phyloP scores from a whole-genome alignment of 2,888 invertebrate species.

The Troilus luridus region DNA sequence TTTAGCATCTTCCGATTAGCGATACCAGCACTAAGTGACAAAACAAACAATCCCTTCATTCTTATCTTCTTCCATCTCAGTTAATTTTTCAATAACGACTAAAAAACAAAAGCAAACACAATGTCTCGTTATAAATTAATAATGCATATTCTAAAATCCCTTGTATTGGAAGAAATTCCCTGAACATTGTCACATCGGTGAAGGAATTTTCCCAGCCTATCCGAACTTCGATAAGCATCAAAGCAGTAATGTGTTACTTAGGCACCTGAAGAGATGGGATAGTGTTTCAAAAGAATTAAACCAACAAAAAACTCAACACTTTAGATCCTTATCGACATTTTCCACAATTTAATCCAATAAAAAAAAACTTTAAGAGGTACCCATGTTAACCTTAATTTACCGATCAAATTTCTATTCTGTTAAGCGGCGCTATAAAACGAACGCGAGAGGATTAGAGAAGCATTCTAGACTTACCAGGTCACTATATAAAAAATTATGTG shows the following conservation, averaged over 20 bases:
- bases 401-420: background rate
- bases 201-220: slow-evolving; percentile 17
- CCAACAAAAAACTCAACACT: background rate
- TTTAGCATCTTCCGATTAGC: no score
- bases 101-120: no score
- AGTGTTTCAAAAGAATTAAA: slow-evolving; percentile 17
- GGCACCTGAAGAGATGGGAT: slow-evolving; percentile 6
- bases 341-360: background rate
- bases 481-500: no score
- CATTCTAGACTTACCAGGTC: no score
- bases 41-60: no score
- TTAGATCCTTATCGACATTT: background rate
- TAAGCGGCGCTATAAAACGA: background rate
- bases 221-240: background rate
- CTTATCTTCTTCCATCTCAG: background rate
- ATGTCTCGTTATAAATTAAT: background rate
- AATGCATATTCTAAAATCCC: background rate
- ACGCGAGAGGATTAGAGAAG: background rate
- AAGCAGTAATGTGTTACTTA: background rate
- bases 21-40: no score
- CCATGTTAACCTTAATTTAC: background rate
- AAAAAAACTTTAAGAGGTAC: slow-evolving; percentile 4
- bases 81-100: no score
- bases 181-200: background rate
- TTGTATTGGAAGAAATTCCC: background rate